These are phyloP conservation scores for Nothobranchius kuhntae DNA, from an alignment of 2,113 vertebrate species.

Conservation along the genomic window DNA sequence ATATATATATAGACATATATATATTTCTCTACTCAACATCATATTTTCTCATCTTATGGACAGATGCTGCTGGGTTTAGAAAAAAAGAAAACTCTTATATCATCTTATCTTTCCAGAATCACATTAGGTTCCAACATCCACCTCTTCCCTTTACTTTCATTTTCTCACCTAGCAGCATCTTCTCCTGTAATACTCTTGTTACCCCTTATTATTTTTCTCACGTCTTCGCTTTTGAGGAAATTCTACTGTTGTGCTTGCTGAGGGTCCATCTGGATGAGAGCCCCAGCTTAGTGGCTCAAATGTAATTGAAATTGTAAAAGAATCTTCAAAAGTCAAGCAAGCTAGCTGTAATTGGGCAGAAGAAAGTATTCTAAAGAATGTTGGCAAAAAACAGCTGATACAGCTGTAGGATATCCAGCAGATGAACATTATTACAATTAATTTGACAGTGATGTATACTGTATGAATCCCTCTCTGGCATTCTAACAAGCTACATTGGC, in stretches of 20 bases:
- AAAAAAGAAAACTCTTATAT: slow-evolving; percentile 26
- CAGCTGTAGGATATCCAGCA: slow-evolving; percentile 20
- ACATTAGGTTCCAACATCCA: slow-evolving; percentile 33
- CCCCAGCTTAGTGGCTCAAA: slow-evolving; percentile 35
- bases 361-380: slow-evolving; percentile 15
- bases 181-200: slow-evolving; percentile 4
- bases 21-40: slow-evolving; percentile 23
- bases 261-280: slow-evolving; percentile 41
- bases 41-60: slow-evolving; percentile 20
- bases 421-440: slow-evolving; percentile 46
- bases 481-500: slow-evolving; percentile 27
- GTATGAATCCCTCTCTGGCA: slow-evolving; percentile 7
- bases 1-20: not conserved
- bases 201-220: slow-evolving; percentile 47
- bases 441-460: slow-evolving; percentile 55
- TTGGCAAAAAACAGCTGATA: slow-evolving; percentile 30
- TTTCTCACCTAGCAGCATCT: slow-evolving; percentile 29
- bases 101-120: slow-evolving; percentile 32
- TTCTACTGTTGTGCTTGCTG: slow-evolving; percentile 40
- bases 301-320: slow-evolving; percentile 51
- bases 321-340: slow-evolving; percentile 35
- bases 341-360: slow-evolving; percentile 26
- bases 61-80: slow-evolving; percentile 11
- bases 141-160: slow-evolving; percentile 21
- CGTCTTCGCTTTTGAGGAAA: slow-evolving; percentile 46